phyloP scores from a whole-genome alignment of 2,888 invertebrate species.

The Silvanus unidentatus region DNA sequence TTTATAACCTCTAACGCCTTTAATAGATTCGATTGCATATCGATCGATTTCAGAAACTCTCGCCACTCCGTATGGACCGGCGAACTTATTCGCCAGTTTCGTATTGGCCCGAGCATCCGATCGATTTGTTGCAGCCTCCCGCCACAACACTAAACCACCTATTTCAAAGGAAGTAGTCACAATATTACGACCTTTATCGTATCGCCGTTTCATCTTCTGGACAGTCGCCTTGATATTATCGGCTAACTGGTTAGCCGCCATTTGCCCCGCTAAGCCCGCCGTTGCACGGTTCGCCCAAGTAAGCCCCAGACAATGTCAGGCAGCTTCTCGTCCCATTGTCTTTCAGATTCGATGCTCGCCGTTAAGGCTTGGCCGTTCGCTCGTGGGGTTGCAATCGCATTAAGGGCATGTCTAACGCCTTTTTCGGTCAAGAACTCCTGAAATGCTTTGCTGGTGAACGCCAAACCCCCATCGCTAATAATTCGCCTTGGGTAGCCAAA shows the following conservation, averaged over 20 bases:
- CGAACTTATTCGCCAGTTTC: slow-evolving; percentile 6
- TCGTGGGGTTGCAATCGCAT: slow-evolving; percentile 6
- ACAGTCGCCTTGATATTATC: slow-evolving; percentile 6
- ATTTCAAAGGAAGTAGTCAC: slow-evolving; percentile 15
- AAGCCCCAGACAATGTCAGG: slow-evolving; percentile 28
- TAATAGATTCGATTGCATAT: too few relatives aligned
- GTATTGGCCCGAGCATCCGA: slow-evolving; percentile 13
- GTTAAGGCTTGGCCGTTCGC: slow-evolving; percentile 28
- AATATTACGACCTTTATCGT: slow-evolving; percentile 13
- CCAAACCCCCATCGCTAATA: slow-evolving; percentile 9
- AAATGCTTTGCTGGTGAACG: slow-evolving; percentile 11
- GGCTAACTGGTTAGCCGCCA: too few relatives aligned
- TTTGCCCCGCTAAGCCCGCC: too few relatives aligned
- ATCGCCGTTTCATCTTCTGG: slow-evolving; percentile 6
- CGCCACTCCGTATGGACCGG: too few relatives aligned
- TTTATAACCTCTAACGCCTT: slow-evolving; percentile 3
- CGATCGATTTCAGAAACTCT: too few relatives aligned
- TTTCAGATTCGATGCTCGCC: slow-evolving; percentile 23
- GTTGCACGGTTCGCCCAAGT: too few relatives aligned
- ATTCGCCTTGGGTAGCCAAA: slow-evolving; percentile 8
- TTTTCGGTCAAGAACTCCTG: slow-evolving; percentile 4
- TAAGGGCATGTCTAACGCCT: not conserved
- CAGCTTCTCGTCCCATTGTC: slow-evolving; percentile 28
- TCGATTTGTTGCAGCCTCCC: slow-evolving; percentile 2
- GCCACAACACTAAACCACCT: slow-evolving; percentile 18